Conservation (phyloP, 2,113 vertebrate species). For the Pelecanoides urinatrix region DNA sequence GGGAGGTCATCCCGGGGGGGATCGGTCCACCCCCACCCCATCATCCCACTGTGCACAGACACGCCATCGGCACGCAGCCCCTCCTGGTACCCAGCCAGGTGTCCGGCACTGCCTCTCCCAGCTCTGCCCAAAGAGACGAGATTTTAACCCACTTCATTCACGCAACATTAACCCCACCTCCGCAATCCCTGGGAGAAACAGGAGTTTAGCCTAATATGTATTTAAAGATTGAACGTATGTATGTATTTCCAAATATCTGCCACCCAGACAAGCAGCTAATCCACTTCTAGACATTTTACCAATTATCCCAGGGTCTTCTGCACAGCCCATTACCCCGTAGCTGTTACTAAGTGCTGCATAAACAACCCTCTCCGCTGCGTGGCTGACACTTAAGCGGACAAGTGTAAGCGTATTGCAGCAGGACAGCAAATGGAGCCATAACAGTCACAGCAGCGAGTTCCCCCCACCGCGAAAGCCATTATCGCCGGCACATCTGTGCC, state of each 20-base stretch:
- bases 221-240: constrained; percentile 9
- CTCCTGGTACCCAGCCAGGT: neutral
- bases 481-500: neutral
- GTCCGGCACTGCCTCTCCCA: neutral
- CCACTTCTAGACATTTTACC: constrained; percentile 36
- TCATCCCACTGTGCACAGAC: neutral
- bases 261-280: neutral
- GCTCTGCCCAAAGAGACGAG: fast-evolving
- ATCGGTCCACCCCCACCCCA: too few species aligned
- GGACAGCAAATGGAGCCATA: constrained; percentile 31
- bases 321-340: constrained; percentile 42
- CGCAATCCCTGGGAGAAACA: neutral
- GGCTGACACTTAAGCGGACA: constrained; percentile 48
- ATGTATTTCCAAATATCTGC: neutral
- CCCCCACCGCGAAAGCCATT: neutral
- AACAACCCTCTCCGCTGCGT: constrained; percentile 27
- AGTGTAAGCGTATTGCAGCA: constrained; percentile 29
- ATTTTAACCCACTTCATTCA: neutral
- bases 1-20: fast-evolving
- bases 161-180: neutral
- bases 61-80: fast-evolving
- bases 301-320: constrained; percentile 26
- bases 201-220: constrained; percentile 5
- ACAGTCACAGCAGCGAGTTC: neutral
- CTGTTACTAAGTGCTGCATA: constrained; percentile 48